Conservation (phyloP, 2,888 invertebrate species). For the Syrista parreyssii region DNA sequence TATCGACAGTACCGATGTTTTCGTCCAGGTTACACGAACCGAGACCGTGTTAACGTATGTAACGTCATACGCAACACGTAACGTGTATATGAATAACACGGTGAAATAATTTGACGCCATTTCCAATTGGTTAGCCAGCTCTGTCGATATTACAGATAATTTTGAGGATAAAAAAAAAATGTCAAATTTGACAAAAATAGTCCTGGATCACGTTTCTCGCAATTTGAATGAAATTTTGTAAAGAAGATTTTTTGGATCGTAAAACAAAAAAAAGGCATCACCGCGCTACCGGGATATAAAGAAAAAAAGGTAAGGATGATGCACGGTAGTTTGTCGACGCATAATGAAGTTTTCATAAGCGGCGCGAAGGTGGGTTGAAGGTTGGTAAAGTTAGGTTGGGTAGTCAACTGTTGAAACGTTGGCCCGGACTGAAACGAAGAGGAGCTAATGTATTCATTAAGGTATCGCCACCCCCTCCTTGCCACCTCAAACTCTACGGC, state of each 20-base stretch:
- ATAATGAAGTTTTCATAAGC: slow-evolving; percentile 23
- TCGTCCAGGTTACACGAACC: background rate
- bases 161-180: background rate
- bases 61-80: background rate
- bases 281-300: background rate
- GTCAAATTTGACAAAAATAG: background rate
- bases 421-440: slow-evolving; percentile 17
- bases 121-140: background rate
- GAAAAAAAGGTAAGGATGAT: background rate
- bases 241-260: background rate
- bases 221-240: background rate
- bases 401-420: slow-evolving; percentile 15
- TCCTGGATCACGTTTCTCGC: background rate
- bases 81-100: background rate
- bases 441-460: slow-evolving; percentile 23
- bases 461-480: slow-evolving; percentile 14
- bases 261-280: background rate
- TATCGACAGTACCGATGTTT: background rate
- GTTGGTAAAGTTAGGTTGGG: slow-evolving; percentile 12
- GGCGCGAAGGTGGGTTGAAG: slow-evolving; percentile 14
- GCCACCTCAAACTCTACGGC: slow-evolving; percentile 6
- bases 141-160: background rate
- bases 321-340: slow-evolving; percentile 14
- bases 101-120: background rate
- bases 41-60: background rate